Conservation (phyloP, 2,888 invertebrate species). For the Hyposoter didymator region DNA sequence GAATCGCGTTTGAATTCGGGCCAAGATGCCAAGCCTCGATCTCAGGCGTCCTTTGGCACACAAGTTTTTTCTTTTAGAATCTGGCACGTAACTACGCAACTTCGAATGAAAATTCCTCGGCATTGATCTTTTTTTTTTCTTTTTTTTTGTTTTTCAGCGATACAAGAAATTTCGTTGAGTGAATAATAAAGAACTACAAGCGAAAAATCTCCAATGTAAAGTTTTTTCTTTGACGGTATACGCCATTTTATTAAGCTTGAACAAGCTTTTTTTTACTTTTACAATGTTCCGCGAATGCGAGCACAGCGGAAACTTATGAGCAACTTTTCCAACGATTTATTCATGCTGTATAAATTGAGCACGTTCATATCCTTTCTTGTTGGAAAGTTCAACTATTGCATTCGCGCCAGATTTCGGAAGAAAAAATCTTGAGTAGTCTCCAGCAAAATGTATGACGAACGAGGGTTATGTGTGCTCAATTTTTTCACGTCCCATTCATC, state of each 20-base stretch:
- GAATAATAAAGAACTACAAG: slow-evolving; percentile 19
- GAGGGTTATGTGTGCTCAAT: slow-evolving; percentile 27
- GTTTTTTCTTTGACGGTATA: slow-evolving; percentile 4
- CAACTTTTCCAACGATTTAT: slow-evolving; percentile 31
- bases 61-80: slow-evolving; percentile 26
- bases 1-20: slow-evolving; percentile 63
- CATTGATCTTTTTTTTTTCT: slow-evolving; percentile 44
- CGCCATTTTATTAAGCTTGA: background rate
- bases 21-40: slow-evolving; percentile 57
- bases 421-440: background rate
- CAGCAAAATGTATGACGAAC: background rate
- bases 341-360: slow-evolving; percentile 12
- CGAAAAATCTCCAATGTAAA: slow-evolving; percentile 19
- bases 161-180: slow-evolving; percentile 39
- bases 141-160: slow-evolving; percentile 17
- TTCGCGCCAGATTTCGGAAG: background rate
- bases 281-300: background rate
- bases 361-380: slow-evolving; percentile 24
- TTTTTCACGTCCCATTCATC: background rate
- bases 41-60: slow-evolving; percentile 55
- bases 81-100: slow-evolving; percentile 44
- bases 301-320: slow-evolving; percentile 13
- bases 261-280: background rate
- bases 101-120: slow-evolving; percentile 50
- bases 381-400: slow-evolving; percentile 22